Evolutionary conservation across 2,888 invertebrate genomes (phyloP).

Genomic region (Drosophila differens): DNA sequence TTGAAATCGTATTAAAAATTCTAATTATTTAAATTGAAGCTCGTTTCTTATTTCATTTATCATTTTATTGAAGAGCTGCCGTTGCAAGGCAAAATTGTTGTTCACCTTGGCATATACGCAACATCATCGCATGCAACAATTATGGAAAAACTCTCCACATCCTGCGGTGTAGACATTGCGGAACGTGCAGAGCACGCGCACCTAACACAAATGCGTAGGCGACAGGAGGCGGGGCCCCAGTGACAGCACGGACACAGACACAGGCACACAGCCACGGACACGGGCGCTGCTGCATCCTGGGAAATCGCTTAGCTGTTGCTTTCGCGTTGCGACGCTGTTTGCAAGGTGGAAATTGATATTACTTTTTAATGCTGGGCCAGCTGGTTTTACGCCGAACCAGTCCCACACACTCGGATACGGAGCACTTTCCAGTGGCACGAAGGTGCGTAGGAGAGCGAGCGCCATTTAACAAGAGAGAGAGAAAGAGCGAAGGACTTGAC

Average conservation of each 20-base stretch:
- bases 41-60: background rate
- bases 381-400: conserved; percentile 53
- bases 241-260: conserved; percentile 20
- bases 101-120: conserved; percentile 57
- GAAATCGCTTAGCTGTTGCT: conserved; percentile 81
- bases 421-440: conserved; percentile 59
- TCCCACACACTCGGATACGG: conserved; percentile 1
- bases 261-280: conserved; percentile 15
- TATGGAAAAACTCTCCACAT: conserved; percentile 74
- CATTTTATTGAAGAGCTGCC: background rate
- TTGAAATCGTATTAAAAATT: background rate
- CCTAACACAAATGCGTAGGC: conserved; percentile 69
- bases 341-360: conserved; percentile 81
- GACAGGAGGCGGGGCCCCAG: conserved; percentile 64
- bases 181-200: conserved; percentile 70
- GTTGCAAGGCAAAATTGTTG: conserved; percentile 9
- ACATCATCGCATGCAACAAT: conserved; percentile 72
- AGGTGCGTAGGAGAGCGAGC: conserved; percentile 45
- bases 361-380: conserved; percentile 81
- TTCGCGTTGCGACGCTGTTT: conserved; percentile 63
- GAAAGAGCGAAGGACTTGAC: conserved; percentile 33
- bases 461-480: conserved; percentile 15
- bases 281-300: conserved; percentile 71
- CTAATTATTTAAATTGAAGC: background rate
- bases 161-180: conserved; percentile 55